Conservation (phyloP, 2,888 invertebrate genomes). For the Spisula solida region DNA sequence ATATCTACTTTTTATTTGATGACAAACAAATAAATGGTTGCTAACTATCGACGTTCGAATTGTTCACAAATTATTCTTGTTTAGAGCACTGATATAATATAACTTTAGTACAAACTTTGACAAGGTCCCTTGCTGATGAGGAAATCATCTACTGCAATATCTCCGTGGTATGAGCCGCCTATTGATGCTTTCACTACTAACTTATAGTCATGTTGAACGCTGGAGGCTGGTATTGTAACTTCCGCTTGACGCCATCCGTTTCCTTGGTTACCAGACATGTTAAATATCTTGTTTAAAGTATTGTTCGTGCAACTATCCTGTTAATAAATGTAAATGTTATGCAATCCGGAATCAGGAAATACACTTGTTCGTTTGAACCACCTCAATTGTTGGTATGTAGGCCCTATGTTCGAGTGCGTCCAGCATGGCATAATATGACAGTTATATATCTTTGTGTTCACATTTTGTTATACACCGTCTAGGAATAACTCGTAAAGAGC, state of each 20-base stretch:
- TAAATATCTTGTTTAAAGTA: conserved; percentile 27
- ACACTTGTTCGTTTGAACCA: too few species aligned
- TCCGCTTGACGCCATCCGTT: conserved; percentile 68
- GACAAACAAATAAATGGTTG: too few species aligned
- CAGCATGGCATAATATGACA: too few species aligned
- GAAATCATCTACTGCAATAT: conserved; percentile 75
- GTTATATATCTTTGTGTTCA: too few species aligned
- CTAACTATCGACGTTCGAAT: too few species aligned
- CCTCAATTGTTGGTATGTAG: too few species aligned
- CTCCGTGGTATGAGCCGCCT: conserved; percentile 69
- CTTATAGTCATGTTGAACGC: conserved; percentile 59
- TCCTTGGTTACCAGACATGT: conserved; percentile 68
- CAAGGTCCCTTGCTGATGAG: conserved; percentile 55
- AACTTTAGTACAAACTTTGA: conserved; percentile 2
- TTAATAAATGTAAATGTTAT: background rate
- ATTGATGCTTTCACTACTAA: conserved; percentile 65
- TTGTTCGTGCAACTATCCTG: conserved; percentile 49
- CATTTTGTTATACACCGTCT: too few species aligned
- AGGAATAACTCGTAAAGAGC: too few species aligned
- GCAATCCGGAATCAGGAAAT: too few species aligned
- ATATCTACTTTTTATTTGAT: too few species aligned
- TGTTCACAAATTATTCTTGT: too few species aligned
- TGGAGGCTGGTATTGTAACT: conserved; percentile 49
- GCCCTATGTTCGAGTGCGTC: too few species aligned
- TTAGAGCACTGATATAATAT: background rate